Percentiles rank a stretch among this genome's conserved stretches.
phyloP scores from a whole-genome alignment of 2,113 vertebrate species.

The Oncorhynchus nerka region DNA sequence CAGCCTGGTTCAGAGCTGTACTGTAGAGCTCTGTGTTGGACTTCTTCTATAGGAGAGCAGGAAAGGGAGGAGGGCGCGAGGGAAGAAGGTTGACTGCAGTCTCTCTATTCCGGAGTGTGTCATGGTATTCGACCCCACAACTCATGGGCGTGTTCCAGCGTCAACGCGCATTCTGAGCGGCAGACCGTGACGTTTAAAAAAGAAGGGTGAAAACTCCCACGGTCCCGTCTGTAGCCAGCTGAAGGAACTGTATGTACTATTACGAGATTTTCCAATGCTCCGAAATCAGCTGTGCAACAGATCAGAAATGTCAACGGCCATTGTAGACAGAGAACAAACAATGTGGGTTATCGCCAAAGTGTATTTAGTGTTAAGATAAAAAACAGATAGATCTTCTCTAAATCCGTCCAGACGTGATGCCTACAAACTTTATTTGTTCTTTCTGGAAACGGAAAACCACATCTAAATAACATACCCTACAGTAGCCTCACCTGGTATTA shows the following conservation, averaged over 20 bases:
- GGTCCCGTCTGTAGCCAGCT: neutral
- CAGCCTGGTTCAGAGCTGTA: slow-evolving; percentile 18
- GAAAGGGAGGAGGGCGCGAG: slow-evolving; percentile 31
- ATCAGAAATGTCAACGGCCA: no score
- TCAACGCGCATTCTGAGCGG: slow-evolving; percentile 18
- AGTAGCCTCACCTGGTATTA: no score
- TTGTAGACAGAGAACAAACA: no score
- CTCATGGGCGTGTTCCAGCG: slow-evolving; percentile 41
- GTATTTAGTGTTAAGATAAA: no score
- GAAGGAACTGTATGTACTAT: slow-evolving; percentile 4
- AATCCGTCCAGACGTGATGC: no score
- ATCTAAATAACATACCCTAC: no score
- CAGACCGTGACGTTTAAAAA: neutral
- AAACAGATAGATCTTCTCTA: neutral
- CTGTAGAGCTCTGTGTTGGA: neutral
- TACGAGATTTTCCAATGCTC: neutral
- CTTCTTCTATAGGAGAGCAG: slow-evolving; percentile 51
- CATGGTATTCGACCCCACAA: neutral
- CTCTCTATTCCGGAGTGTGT: neutral
- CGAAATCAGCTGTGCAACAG: neutral
- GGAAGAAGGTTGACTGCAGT: neutral
- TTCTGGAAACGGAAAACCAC: no score
- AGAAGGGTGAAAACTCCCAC: neutral
- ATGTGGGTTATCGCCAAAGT: neutral
- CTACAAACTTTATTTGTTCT: no score